Evolutionary conservation across 2,888 invertebrate species (phyloP), one percentile per base, ranked within the genome.

Genomic region (Dynastes tityus): DNA sequence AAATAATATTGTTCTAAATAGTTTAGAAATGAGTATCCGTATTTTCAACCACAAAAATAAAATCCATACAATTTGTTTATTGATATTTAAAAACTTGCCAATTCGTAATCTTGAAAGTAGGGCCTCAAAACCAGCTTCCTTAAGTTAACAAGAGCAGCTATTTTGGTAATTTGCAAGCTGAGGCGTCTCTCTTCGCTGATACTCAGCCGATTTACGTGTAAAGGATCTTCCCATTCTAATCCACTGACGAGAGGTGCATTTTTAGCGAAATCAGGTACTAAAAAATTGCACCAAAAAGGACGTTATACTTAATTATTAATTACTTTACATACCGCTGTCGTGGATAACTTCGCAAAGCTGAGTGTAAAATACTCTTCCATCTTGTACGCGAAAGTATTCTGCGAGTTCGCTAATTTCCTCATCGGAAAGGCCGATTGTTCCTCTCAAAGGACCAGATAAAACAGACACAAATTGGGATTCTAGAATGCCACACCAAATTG

Each of bases 361-460:
- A 2, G 92, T 91, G 88, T 95, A 95, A 78, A 93, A 91, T 76
- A 95, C 91, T 82, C 95, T 91, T 78, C 95, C 95, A 89, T 95
- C 95, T 82, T 93, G 93, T n/a, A 94, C 91, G 63, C 94, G 91
- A 89, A 95, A 95, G 90, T 95, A 95, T 88, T 95, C 94, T 0
- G 94, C 92, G 11, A 95, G 88, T 86, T 95, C 94, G 4, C 91
- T 88, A 82, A 95, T 92, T 90, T 95, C 95, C 75, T 91, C 91
- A 84, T 94, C 93, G 0, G 94, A 92, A 71, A 95, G 89, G 0
- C 95, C 95, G 78, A 94, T 90, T 68, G 91, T 90, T 13, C 91
- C 89, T 82, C 93, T 92, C 84, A 95, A 90, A 79, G 93, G 93
- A 6, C 93, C 93, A 76, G 92, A 92, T 82, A 95, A 89, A 71